These are phyloP conservation scores for Babylonia areolata DNA, from an alignment of 1,140 invertebrate species.

Conservation along the genomic window DNA sequence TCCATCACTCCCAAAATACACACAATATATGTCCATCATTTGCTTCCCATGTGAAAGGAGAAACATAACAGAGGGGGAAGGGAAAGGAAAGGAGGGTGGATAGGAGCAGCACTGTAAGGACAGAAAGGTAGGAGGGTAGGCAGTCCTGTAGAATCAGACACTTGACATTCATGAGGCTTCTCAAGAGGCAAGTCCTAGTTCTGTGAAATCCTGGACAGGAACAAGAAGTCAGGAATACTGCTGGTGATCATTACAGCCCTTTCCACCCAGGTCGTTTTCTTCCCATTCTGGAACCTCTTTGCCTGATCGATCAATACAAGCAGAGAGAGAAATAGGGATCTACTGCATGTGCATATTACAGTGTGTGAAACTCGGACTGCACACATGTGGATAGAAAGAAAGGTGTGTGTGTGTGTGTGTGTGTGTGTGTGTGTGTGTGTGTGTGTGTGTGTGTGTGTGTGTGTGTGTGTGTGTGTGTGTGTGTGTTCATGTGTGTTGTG, in stretches of 20 bases:
- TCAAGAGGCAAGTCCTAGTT: neutral
- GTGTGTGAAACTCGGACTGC: neutral
- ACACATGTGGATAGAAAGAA: too few species aligned
- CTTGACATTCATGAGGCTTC: neutral
- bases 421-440: too few species aligned
- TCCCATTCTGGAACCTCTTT: too few species aligned
- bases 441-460: too few species aligned
- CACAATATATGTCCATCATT: too few species aligned
- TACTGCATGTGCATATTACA: neutral
- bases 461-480: too few species aligned
- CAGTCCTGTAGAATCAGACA: neutral
- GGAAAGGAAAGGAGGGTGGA: neutral
- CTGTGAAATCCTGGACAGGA: neutral
- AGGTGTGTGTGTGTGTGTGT: too few species aligned
- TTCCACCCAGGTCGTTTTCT: neutral
- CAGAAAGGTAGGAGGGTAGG: too few species aligned
- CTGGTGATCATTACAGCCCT: neutral
- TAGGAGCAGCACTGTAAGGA: neutral
- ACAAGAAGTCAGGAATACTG: neutral
- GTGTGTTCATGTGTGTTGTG: too few species aligned
- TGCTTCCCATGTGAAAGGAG: too few species aligned
- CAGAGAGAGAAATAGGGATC: neutral
- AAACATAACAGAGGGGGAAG: too few species aligned
- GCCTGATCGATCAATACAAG: conserved; percentile 12
- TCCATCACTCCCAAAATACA: too few species aligned